Percentiles rank a stretch among this genome's conserved stretches.
Conservation (phyloP, 35 echinoderm and acorn worm genomes). For the Diadema setosum region DNA sequence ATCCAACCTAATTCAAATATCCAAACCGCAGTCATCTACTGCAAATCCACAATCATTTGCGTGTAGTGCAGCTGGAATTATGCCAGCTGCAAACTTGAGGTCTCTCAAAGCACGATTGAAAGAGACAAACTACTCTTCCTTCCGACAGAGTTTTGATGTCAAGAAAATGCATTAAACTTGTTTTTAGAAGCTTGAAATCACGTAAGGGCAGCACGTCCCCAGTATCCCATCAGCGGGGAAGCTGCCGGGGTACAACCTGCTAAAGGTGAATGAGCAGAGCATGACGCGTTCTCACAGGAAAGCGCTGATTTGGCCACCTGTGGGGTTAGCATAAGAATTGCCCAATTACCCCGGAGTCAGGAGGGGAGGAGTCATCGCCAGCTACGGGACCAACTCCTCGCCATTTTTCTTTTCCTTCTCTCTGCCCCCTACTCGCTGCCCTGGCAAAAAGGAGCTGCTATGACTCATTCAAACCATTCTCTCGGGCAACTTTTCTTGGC, state of each 20-base stretch:
- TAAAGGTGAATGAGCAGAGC: too few species aligned
- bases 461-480: neutral
- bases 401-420: neutral
- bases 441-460: neutral
- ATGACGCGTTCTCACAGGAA: neutral
- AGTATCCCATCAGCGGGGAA: neutral
- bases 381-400: too few species aligned
- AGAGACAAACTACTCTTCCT: too few species aligned
- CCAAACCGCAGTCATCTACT: too few species aligned
- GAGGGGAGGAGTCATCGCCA: neutral
- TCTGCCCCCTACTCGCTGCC: neutral
- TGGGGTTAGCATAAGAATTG: conserved; percentile 9
- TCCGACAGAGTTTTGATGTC: too few species aligned
- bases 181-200: too few species aligned
- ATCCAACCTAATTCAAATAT: too few species aligned
- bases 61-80: too few species aligned
- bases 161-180: too few species aligned
- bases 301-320: neutral
- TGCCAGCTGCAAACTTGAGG: too few species aligned
- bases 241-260: neutral
- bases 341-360: conserved; percentile 1
- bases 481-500: neutral
- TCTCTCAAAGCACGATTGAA: too few species aligned
- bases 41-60: too few species aligned
- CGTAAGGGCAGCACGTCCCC: neutral